A percentile compares a stretch with the other conserved stretches of the same genome.
Conservation (phyloP, 2,888 invertebrate genomes). For the Lacanobia oleracea region DNA sequence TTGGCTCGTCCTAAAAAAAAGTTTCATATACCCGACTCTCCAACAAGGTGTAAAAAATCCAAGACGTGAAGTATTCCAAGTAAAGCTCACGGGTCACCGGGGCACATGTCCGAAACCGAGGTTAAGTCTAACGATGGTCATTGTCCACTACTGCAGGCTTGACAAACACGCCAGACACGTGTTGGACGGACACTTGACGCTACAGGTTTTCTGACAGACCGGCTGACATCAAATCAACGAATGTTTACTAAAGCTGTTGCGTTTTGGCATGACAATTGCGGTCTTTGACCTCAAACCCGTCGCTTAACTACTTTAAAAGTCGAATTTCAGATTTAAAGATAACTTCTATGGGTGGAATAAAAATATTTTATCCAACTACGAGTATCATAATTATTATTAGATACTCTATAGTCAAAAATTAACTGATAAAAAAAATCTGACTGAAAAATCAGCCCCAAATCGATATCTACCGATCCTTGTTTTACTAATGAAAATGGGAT, state of each 20-base stretch:
- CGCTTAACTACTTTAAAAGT: too few relatives aligned
- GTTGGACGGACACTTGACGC: slow-evolving; percentile 14
- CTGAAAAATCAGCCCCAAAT: too few relatives aligned
- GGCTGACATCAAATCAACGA: slow-evolving; percentile 25
- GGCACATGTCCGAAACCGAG: slow-evolving; percentile 59
- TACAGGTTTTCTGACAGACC: slow-evolving; percentile 22
- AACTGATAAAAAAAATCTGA: too few relatives aligned
- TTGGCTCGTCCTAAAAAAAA: neutral
- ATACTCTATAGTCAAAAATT: too few relatives aligned
- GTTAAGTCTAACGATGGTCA: slow-evolving; percentile 78
- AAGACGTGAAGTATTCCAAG: slow-evolving; percentile 66
- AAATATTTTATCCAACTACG: too few relatives aligned
- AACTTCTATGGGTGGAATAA: too few relatives aligned
- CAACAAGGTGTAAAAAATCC: slow-evolving; percentile 4
- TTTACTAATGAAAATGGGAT: too few relatives aligned
- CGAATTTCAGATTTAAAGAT: too few relatives aligned
- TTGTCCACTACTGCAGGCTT: slow-evolving; percentile 74
- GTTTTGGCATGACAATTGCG: neutral
- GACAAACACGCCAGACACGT: slow-evolving; percentile 60
- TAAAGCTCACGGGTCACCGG: slow-evolving; percentile 73
- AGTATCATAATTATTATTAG: too few relatives aligned
- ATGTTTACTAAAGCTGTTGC: neutral
- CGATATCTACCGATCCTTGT: too few relatives aligned
- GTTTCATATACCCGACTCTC: neutral
- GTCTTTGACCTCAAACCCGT: too few relatives aligned